Evolutionary conservation across 2,888 invertebrate species (phyloP).

Genomic region (Epistrophe eligans): DNA sequence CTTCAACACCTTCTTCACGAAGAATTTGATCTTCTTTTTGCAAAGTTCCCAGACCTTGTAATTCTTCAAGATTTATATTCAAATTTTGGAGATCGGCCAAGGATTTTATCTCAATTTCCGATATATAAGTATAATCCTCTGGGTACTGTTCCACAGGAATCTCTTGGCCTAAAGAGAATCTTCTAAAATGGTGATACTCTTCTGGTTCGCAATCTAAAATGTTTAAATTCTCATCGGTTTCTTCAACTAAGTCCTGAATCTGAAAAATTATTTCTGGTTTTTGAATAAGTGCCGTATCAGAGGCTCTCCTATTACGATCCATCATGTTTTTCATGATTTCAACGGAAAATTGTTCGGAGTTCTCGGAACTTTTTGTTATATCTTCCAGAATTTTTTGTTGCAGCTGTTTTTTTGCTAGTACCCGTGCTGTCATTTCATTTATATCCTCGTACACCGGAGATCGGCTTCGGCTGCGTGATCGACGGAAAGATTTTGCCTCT

Average conservation of each 20-base stretch:
- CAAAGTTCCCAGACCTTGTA: constrained; percentile 9
- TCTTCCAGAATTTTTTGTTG: constrained; percentile 80
- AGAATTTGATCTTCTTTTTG: neutral
- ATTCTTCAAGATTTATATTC: constrained; percentile 78
- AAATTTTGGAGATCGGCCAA: constrained; percentile 80
- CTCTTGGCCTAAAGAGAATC: constrained; percentile 82
- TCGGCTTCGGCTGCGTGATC: constrained; percentile 82
- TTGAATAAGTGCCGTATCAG: constrained; percentile 81
- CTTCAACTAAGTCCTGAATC: constrained; percentile 72
- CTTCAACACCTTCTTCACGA: constrained; percentile 40
- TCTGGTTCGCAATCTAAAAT: constrained; percentile 80
- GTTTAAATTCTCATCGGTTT: constrained; percentile 74
- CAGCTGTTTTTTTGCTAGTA: constrained; percentile 78
- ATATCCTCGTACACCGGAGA: constrained; percentile 78
- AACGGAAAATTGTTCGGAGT: constrained; percentile 80
- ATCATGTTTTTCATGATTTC: constrained; percentile 79
- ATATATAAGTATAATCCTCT: constrained; percentile 80
- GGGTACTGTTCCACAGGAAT: constrained; percentile 82
- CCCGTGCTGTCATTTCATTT: constrained; percentile 77
- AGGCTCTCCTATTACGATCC: constrained; percentile 82
- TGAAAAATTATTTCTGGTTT: constrained; percentile 78
- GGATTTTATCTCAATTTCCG: constrained; percentile 80
- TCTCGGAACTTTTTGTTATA: constrained; percentile 79
- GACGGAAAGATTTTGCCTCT: constrained; percentile 80
- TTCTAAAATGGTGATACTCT: constrained; percentile 83